Evolutionary conservation across 92 coral and sea anemone genomes (phyloP), one percentile per base, ranked within the genome.

Genomic region (Galaxea fascicularis): DNA sequence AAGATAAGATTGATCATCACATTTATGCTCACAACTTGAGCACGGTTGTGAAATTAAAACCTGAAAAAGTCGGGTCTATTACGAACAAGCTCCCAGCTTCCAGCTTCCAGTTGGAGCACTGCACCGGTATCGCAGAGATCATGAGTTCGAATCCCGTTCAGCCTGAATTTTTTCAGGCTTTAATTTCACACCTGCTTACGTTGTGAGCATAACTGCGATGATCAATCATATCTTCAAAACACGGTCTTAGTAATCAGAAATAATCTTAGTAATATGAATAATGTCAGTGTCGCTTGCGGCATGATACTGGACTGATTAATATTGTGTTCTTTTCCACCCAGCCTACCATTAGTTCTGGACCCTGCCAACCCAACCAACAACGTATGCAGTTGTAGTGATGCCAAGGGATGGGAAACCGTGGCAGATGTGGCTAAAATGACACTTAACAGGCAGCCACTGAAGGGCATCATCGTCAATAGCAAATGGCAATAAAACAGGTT

Each of bases 341-440:
- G 88, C 10, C 24, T 1, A 54, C 92, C 92, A n/a, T 53, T 88
- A 16, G 78, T 88, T 49, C 56, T 88, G 92, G 92, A 88, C 66
- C 92, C 89, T 53, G 89, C 92, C 9, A 88, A 83, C 77, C 92
- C 92, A 27, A 56, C 79, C 73, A 88, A 88, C 81, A 88, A 88
- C 18, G 92, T 88, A 65, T 83, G 89, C 80, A 76, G 88, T 52
- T 82, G 82, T 21, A 77, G 82, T 29, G 82, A 84, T 15, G 4
- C 10, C 35, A 31, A 29, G 25, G 88, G 88, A 15, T 84, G 88
- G 88, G 16, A 29, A 63, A 74, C 21, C 53, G 88, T 84, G 82
- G 88, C 88, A 84, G 75, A 63, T 28, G 88, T 54, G 71, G 88
- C 88, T 13, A 29, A 25, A 76, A 51, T 4, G 66, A 65, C 88